Evolutionary conservation across 1,140 invertebrate species (phyloP), one percentile per base, ranked within the genome.

Genomic region (Chymomyza costata): DNA sequence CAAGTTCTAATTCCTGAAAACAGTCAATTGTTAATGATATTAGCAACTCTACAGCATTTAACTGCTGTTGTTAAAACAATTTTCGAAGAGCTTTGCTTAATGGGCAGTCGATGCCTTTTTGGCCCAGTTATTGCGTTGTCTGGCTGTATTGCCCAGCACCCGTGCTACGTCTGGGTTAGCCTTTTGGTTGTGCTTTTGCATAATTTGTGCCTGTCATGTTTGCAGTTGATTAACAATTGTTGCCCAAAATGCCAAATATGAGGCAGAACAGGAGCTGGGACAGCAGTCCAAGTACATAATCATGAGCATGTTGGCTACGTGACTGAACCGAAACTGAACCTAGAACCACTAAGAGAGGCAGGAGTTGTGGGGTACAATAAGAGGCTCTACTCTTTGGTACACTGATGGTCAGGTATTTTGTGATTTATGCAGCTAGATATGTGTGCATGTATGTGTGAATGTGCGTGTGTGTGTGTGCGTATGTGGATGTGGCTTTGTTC

Each of bases 161-260:
- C n/a, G n/a, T n/a, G n/a, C n/a, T n/a, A n/a, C n/a, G n/a, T n/a
- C n/a, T n/a, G n/a, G n/a, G n/a, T 50, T 44, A 19, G 56, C 39
- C 25, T n/a, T 43, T 35, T 19, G 18, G 15, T 37, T 41, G 31
- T 54, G 60, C 43, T 6, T 46, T 58, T 59, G 70, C 70, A 74
- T 76, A 76, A 74, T 78, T 80, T 71, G 62, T 53, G 54, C 50
- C 58, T 62, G 73, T 80, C 71, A 71, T 80, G 73, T 78, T 71
- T 58, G 58, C 31, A 71, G 58, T 78, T 78, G 71, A 78, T 78
- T 78, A 78, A 80, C 71, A 80, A 78, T 80, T 78, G 48, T 65
- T 66, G 41, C 47, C 46, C 70, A 60, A 53, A 53, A 40, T 60
- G 46, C 19, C 53, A 61, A 74, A 56, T 58, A 71, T 66, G 15